Evolutionary conservation across 2,113 vertebrate genomes (phyloP).

Genomic region (Eurypyga helias): DNA sequence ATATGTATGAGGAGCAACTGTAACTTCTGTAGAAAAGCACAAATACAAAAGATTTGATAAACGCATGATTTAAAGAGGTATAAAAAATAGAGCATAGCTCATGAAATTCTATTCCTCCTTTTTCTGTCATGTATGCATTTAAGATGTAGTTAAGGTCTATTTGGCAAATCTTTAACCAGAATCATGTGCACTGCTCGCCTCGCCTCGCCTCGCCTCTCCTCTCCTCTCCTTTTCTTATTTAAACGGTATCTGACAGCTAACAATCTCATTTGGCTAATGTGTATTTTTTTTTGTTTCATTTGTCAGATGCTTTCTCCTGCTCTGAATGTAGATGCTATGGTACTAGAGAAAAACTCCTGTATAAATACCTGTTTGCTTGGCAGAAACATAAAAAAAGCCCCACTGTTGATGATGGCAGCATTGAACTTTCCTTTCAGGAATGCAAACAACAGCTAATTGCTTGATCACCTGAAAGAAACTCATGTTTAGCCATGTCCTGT

Average conservation of each 20-base stretch:
- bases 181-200: not conserved
- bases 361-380: not conserved
- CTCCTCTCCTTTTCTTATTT: not conserved
- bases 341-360: not conserved
- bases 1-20: not conserved
- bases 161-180: not conserved
- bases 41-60: not conserved
- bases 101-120: not conserved
- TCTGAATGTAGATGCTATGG: not conserved
- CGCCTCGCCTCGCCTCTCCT: too few species aligned
- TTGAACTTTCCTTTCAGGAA: conserved; percentile 25
- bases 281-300: not conserved
- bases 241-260: not conserved
- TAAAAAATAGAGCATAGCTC: not conserved
- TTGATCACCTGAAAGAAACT: conserved; percentile 31
- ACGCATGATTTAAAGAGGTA: not conserved
- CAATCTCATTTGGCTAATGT: not conserved
- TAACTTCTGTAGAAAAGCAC: not conserved
- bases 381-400: not conserved
- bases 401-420: not conserved
- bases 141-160: not conserved
- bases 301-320: not conserved
- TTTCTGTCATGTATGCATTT: not conserved
- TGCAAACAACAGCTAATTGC: not conserved
- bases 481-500: not conserved